A percentile compares a stretch with the other conserved stretches of the same genome.
Conservation (phyloP, 1,140 invertebrate species). For the Drosophila biarmipes region DNA sequence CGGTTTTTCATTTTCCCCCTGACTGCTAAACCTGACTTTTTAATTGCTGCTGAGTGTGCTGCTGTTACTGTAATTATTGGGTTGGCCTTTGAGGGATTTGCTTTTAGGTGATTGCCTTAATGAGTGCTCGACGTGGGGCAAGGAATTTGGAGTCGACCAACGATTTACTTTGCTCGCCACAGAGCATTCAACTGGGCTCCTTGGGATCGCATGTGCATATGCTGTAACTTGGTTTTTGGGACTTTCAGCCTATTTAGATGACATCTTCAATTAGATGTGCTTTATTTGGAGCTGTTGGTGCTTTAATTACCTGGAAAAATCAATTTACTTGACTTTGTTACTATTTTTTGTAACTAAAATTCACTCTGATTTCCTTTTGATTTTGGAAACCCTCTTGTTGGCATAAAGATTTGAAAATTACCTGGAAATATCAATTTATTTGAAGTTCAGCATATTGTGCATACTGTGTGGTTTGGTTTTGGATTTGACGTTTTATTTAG, state of each 20-base stretch:
- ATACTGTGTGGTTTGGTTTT: no score
- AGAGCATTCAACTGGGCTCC: background rate
- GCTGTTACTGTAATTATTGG: slow-evolving; percentile 30
- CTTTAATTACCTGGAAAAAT: no score
- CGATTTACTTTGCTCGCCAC: slow-evolving; percentile 1
- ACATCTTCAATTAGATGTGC: background rate
- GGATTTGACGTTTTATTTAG: no score
- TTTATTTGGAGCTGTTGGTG: background rate
- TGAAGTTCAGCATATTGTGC: no score
- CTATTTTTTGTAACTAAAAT: no score
- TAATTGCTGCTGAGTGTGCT: slow-evolving; percentile 22
- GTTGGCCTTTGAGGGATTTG: slow-evolving; percentile 16
- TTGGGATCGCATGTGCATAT: background rate
- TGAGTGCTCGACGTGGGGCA: background rate
- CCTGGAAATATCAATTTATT: background rate
- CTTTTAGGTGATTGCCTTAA: slow-evolving; percentile 29
- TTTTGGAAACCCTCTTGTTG: no score
- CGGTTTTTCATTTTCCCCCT: background rate
- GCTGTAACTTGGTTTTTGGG: background rate
- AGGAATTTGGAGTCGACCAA: background rate
- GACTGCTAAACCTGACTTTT: slow-evolving; percentile 6
- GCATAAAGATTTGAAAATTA: background rate
- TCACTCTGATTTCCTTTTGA: no score
- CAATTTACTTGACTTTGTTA: no score
- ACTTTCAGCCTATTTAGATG: background rate